Evolutionary conservation across 2,797 vertebrate genomes (phyloP).

Genomic region (Menidia menidia): DNA sequence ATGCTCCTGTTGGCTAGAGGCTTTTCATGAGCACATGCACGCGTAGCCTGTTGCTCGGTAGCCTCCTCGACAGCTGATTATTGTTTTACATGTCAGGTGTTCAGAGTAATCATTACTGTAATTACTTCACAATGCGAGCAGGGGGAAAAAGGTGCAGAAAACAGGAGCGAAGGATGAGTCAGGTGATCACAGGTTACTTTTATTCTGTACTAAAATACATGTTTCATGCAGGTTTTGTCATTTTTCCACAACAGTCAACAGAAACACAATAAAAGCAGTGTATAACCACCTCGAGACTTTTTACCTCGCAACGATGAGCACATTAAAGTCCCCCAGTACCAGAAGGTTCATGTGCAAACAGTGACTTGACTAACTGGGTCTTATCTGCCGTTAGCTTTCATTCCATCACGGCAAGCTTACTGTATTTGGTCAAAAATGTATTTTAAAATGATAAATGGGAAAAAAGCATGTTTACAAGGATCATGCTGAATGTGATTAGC

Average conservation of each 20-base stretch:
- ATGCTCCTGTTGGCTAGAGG: slow-evolving; percentile 15
- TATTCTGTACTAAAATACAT: slow-evolving; percentile 78
- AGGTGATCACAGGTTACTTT: slow-evolving; percentile 61
- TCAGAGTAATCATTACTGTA: background rate
- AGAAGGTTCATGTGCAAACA: slow-evolving; percentile 43
- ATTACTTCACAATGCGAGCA: background rate
- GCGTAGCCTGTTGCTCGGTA: background rate
- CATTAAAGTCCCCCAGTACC: slow-evolving; percentile 36
- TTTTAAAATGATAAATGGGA: background rate
- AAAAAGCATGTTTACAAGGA: slow-evolving; percentile 7
- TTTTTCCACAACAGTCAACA: slow-evolving; percentile 73
- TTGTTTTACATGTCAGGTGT: slow-evolving; percentile 4
- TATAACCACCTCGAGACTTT: slow-evolving; percentile 20
- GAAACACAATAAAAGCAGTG: slow-evolving; percentile 62
- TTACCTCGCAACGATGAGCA: slow-evolving; percentile 37
- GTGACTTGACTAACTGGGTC: background rate
- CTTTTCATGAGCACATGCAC: slow-evolving; percentile 24
- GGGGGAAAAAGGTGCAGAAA: background rate
- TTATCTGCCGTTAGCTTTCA: slow-evolving; percentile 33
- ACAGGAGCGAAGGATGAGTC: slow-evolving; percentile 11
- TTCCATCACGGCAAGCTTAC: slow-evolving; percentile 33
- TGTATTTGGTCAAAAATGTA: slow-evolving; percentile 19
- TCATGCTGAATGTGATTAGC: slow-evolving; percentile 11
- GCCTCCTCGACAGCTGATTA: background rate
- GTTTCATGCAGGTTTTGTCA: slow-evolving; percentile 72